Base-by-base conservation (phyloP, 2,888 invertebrate species). In the Yponomeuta cagnagella region DNA sequence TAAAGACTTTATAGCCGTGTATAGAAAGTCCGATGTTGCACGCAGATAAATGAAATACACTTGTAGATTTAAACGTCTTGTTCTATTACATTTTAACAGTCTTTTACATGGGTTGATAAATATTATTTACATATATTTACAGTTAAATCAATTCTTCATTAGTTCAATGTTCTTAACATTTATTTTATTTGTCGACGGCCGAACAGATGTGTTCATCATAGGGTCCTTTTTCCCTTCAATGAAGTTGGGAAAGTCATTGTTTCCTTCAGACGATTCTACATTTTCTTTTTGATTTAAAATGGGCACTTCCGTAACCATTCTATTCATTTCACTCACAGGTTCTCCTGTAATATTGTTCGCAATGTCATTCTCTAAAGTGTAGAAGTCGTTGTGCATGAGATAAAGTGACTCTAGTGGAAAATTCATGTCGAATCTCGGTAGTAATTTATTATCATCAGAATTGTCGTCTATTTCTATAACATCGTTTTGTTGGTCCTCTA, bases 1-100 rank as follows among this genome's bases (percentile, higher is more conserved):
- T 65, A 88, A 90, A 74, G 95, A 96, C 84, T 93, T 93, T 79
- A 94, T 96, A 75, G 94, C 94, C 31, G 88, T 95, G 65, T 96
- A 96, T 83, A n/a, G 76, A 69, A 71, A 78, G 68, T 68, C 52
- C 5, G 48, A 68, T 48, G 33, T 77, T 76, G 75, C 71, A 68
- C 31, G 69, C 6, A 58, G 43, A 31, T 10, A 10, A 64, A 70
- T 23, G 69, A 69, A 52, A 58, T 10, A 15, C 10, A 12, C 15
- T 15, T 30, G 31, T 69, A 33, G 63, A 63, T 71, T 48, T 58
- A 58, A 58, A 15, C 8, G 43, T 69, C 64, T 71, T 48, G 63
- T 66, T 68, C 71, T 63, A 71, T 71, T 72, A 58, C 63, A 72
- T 70, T 70, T 73, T 72, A 73, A 73, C 74, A 74, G 73, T 74